Percentiles rank a stretch among this genome's conserved stretches.
phyloP scores from a whole-genome alignment of 2,113 vertebrate species.

The Kryptolebias marmoratus region DNA sequence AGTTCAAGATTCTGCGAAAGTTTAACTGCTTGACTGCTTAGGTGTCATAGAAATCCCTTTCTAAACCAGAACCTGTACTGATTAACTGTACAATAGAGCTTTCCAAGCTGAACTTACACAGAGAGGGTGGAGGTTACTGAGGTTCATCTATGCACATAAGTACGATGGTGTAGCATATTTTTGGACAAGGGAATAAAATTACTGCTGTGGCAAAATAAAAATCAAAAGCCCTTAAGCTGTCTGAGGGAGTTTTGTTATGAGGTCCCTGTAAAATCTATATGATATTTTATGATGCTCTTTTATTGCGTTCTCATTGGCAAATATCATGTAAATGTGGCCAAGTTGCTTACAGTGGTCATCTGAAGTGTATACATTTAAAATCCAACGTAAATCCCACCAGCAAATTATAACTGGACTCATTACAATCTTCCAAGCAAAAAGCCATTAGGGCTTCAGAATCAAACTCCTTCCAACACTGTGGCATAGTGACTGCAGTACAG shows the following conservation, averaged over 20 bases:
- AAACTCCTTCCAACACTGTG: conserved; percentile 1
- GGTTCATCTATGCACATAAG: conserved; percentile 27
- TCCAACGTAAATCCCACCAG: conserved; percentile 32
- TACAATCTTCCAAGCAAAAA: conserved; percentile 10
- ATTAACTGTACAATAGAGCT: conserved; percentile 58
- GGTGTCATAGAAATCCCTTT: conserved; percentile 76
- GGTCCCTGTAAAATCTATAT: conserved; percentile 59
- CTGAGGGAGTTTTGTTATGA: conserved; percentile 60
- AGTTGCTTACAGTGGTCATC: conserved; percentile 30
- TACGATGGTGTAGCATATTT: conserved; percentile 39
- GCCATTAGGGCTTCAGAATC: not conserved
- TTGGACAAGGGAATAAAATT: conserved; percentile 43
- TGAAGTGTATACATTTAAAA: conserved; percentile 30
- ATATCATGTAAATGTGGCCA: conserved; percentile 45
- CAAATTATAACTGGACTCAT: conserved; percentile 27
- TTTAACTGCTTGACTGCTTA: conserved; percentile 32
- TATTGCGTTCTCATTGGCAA: conserved; percentile 56
- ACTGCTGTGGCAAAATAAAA: conserved; percentile 56
- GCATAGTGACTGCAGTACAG: conserved; percentile 6
- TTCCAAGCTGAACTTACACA: conserved; percentile 7
- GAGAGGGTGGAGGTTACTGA: not conserved
- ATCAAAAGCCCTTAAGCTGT: conserved; percentile 40
- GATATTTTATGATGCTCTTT: conserved; percentile 60
- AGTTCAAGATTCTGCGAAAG: conserved; percentile 21
- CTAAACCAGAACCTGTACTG: conserved; percentile 51